Evolutionary conservation across 2,888 invertebrate genomes (phyloP).

Genomic region (Nomada flava): DNA sequence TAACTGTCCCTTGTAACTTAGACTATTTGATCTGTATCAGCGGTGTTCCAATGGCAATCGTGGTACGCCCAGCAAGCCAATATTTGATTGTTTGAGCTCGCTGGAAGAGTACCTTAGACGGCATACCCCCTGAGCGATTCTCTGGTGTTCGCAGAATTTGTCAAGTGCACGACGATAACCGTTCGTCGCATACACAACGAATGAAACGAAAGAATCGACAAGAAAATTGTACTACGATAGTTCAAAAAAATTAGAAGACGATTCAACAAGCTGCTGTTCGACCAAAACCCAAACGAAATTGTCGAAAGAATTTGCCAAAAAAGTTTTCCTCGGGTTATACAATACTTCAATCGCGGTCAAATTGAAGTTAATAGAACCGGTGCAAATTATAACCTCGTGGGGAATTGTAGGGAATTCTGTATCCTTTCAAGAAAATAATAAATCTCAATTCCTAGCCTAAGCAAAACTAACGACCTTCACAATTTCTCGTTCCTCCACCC

Average conservation of each 20-base stretch:
- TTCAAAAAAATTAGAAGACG: too few species aligned
- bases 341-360: too few species aligned
- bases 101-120: constrained; percentile 44
- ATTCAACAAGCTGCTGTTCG: too few species aligned
- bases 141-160: constrained; percentile 2
- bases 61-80: constrained; percentile 35
- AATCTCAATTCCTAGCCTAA: not conserved
- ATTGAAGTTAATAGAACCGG: too few species aligned
- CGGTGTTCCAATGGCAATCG: constrained; percentile 50
- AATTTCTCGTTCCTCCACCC: not conserved
- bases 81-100: constrained; percentile 55
- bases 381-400: too few species aligned
- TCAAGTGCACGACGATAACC: not conserved
- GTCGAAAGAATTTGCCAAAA: too few species aligned
- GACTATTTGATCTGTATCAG: constrained; percentile 57
- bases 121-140: constrained; percentile 14
- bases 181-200: not conserved
- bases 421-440: not conserved
- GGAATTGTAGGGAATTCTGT: too few species aligned
- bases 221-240: too few species aligned
- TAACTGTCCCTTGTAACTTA: constrained; percentile 43
- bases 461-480: not conserved
- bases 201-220: not conserved
- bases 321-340: too few species aligned
- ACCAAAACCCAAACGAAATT: too few species aligned